A percentile compares a stretch with the other conserved stretches of the same genome.
Conservation (phyloP, 2,797 vertebrate species). For the Coluber constrictor region DNA sequence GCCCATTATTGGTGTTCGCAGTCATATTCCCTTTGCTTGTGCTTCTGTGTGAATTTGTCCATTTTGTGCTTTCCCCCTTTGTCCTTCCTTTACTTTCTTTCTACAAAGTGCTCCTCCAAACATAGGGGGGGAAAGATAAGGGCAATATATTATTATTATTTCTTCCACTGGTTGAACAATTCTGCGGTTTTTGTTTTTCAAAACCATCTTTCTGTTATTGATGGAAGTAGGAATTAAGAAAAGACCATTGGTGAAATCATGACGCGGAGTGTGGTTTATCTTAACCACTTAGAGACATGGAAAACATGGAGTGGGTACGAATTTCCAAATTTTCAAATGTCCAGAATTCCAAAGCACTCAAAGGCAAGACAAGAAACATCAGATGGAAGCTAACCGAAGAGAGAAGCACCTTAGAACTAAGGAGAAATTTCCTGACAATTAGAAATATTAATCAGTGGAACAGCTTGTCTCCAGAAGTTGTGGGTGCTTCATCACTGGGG, state of each 20-base stretch:
- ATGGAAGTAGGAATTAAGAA: background rate
- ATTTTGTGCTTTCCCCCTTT: background rate
- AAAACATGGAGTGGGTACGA: background rate
- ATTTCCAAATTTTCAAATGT: background rate
- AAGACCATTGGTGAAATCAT: background rate
- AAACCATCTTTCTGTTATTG: background rate
- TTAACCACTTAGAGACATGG: background rate
- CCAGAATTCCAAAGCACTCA: background rate
- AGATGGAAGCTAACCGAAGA: background rate
- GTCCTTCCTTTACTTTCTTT: background rate
- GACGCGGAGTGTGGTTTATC: background rate
- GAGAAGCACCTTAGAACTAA: background rate
- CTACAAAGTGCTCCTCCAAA: background rate
- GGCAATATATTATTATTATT: background rate
- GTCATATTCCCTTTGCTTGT: background rate
- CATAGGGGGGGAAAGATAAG: background rate
- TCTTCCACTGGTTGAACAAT: background rate
- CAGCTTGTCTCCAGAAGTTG: background rate
- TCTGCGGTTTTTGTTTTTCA: background rate
- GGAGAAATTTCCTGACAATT: background rate
- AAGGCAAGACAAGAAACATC: background rate
- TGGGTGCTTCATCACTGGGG: background rate
- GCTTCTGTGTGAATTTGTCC: background rate
- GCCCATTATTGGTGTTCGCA: background rate
- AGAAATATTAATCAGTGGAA: background rate